These are phyloP conservation scores for Austrolebias charrua DNA, from an alignment of 2,797 vertebrate genomes.

Conservation along the genomic window DNA sequence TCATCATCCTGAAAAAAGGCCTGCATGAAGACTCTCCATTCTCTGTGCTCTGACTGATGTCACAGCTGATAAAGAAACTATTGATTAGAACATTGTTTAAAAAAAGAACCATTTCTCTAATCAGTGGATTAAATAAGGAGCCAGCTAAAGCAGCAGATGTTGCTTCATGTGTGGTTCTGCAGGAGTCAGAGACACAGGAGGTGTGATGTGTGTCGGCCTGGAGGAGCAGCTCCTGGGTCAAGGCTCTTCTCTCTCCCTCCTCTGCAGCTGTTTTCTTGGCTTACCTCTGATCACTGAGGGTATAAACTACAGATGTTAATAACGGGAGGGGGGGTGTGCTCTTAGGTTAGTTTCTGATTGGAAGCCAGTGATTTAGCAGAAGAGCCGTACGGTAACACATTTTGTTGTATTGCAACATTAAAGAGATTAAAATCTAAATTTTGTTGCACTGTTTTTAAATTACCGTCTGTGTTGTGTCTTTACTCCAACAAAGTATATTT, in stretches of 20 bases:
- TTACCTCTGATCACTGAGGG: conserved; percentile 3
- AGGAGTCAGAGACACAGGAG: too few species aligned
- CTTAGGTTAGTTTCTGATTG: conserved; percentile 11
- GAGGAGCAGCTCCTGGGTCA: conserved; percentile 26
- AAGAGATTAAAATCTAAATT: conserved; percentile 37
- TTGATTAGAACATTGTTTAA: too few species aligned
- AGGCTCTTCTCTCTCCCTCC: background rate
- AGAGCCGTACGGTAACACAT: conserved; percentile 42
- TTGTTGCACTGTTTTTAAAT: background rate
- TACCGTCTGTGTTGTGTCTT: too few species aligned
- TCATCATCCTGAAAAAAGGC: too few species aligned
- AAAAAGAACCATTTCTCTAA: too few species aligned
- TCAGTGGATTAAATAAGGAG: too few species aligned
- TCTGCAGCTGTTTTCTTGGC: background rate
- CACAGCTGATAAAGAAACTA: too few species aligned
- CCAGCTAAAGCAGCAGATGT: too few species aligned
- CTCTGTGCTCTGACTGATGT: too few species aligned
- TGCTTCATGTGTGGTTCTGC: too few species aligned
- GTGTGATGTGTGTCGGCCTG: conserved; percentile 3
- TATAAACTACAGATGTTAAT: conserved; percentile 14
- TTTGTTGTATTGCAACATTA: conserved; percentile 59
- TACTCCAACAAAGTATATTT: too few species aligned
- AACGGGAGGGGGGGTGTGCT: conserved; percentile 3
- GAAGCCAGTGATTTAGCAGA: conserved; percentile 16
- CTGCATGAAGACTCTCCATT: too few species aligned